Base-by-base conservation (phyloP, 2,113 vertebrate species). In the Pipa parva region DNA sequence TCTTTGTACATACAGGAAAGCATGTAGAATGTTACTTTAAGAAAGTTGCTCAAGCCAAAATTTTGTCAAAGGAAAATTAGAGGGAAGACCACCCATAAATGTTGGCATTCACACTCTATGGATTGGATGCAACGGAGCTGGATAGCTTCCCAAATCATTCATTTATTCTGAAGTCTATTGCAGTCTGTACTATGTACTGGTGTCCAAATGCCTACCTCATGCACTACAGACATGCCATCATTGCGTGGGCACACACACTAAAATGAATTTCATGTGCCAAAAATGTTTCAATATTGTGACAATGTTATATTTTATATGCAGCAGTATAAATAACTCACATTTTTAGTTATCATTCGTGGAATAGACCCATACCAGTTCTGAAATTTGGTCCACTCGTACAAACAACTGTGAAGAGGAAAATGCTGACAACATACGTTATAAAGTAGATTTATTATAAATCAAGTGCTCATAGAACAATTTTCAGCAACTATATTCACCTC, bases 11-110 rank as follows among this genome's bases (percentile, higher is more conserved):
- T 51, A 18, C 45, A 9, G 56, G 17, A 36, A 59, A 51, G 52
- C 37, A 57, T 57, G 52, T 21, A 57, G 63, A 65, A 50, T 46
- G 51, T 67, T 59, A 22, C 42, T 51, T 51, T 52, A 13, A 52
- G 18, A 51, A 52, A 54, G 29, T 26, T 42, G 33, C 5, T n/a
- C 36, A 29, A 54, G 66, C 57, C 66, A 70, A 49, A 60, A 52
- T 52, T 20, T 17, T 69, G 65, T 69, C 57, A 69, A 22, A 50
- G 22, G 42, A 42, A 54, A 60, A 61, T 60, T 29, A 70, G 49
- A 60, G 42, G 48, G 20, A 45, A 50, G 66, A 70, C 66, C 66
- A 70, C 66, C 48, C 57, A 70, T 61, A 70, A 45, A 28, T 61
- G 5, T 45, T 60, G 31, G 65, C 26, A 36, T 60, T 52, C 57